A percentile compares a stretch with the other conserved stretches of the same genome.
Evolutionary conservation across 2,113 vertebrate species (phyloP).

Genomic region (Colistium nudipinnis): DNA sequence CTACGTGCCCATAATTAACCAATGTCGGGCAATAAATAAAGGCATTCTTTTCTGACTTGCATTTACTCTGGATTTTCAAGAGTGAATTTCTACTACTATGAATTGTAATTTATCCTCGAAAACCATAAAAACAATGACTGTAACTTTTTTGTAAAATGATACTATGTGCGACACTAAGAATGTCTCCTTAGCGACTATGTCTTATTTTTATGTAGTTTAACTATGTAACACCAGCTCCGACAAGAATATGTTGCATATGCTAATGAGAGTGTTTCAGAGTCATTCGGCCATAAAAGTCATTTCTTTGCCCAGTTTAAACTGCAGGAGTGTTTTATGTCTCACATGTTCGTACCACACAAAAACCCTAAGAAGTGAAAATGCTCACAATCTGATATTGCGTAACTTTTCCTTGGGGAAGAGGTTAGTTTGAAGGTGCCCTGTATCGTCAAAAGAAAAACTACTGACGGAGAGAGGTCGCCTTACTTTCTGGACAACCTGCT

Average conservation of each 20-base stretch:
- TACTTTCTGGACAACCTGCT: neutral
- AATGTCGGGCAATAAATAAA: neutral
- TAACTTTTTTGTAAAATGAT: too few relatives aligned
- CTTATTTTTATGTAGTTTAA: too few relatives aligned
- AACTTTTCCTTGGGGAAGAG: too few relatives aligned
- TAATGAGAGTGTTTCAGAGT: neutral
- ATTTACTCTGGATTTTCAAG: neutral
- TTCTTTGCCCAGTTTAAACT: neutral
- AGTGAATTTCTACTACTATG: too few relatives aligned
- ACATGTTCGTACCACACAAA: neutral
- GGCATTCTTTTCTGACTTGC: too few relatives aligned
- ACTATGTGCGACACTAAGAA: too few relatives aligned
- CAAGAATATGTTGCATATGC: neutral
- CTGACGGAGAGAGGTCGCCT: too few relatives aligned
- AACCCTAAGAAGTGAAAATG: neutral
- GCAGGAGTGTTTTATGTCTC: neutral
- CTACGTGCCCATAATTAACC: neutral
- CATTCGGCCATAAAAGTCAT: neutral
- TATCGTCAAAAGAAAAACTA: too few relatives aligned
- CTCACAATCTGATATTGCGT: too few relatives aligned
- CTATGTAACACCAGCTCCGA: neutral
- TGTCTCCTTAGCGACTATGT: too few relatives aligned
- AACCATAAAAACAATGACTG: too few relatives aligned
- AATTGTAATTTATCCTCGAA: neutral
- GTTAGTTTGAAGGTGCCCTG: too few relatives aligned